Conservation (phyloP, 1,140 invertebrate genomes). For the Tetragonula clypearis region DNA sequence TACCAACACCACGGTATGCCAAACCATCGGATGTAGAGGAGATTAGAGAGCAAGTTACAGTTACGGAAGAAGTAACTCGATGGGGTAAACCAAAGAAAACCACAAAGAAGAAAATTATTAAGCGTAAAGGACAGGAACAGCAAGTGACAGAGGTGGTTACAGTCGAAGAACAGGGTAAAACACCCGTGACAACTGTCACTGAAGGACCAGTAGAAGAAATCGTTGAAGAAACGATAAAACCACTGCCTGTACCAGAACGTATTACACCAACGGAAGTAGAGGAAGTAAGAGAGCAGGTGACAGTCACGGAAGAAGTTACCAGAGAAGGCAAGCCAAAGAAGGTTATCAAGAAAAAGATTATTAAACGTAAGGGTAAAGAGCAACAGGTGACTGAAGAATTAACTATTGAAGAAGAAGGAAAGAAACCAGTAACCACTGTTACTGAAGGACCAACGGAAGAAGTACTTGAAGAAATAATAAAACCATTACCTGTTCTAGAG, state of each 20-base stretch:
- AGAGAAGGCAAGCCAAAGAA: slow-evolving; percentile 71
- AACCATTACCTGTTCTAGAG: slow-evolving; percentile 46
- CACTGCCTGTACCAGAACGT: slow-evolving; percentile 24
- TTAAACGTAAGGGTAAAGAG: slow-evolving; percentile 71
- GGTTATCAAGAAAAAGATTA: slow-evolving; percentile 73
- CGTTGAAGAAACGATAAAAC: slow-evolving; percentile 28
- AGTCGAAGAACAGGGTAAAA: too few species aligned
- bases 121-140: slow-evolving; percentile 49
- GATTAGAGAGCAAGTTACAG: slow-evolving; percentile 70
- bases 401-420: slow-evolving; percentile 64
- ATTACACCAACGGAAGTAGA: not conserved
- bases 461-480: not conserved
- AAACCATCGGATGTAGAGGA: slow-evolving; percentile 64
- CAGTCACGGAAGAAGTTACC: slow-evolving; percentile 67
- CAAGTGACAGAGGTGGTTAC: too few species aligned
- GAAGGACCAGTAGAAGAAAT: slow-evolving; percentile 69
- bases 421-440: not conserved
- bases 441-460: slow-evolving; percentile 71
- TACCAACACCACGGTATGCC: slow-evolving; percentile 58
- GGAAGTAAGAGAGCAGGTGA: slow-evolving; percentile 72
- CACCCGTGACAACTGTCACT: slow-evolving; percentile 46
- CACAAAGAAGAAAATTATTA: slow-evolving; percentile 70
- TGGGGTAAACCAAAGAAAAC: slow-evolving; percentile 76
- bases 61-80: slow-evolving; percentile 71
- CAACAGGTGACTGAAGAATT: slow-evolving; percentile 73